Conservation (phyloP, 2,113 vertebrate genomes). For the Ptilorrhoa leucosticta region DNA sequence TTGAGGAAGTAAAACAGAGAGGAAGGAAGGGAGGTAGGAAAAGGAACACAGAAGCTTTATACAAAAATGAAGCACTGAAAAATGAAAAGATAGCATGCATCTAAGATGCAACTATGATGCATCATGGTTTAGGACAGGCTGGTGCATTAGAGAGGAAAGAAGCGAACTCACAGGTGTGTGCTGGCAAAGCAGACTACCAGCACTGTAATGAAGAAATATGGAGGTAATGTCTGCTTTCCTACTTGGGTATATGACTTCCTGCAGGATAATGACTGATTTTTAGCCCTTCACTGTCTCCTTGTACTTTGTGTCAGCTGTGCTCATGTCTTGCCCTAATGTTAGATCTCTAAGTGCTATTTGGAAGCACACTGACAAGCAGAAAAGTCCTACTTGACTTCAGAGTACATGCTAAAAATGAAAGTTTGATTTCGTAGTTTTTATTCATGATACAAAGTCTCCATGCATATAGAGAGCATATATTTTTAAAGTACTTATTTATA, state of each 20-base stretch:
- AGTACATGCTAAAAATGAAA: neutral
- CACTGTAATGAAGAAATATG: neutral
- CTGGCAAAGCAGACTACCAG: neutral
- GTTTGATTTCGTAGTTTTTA: neutral
- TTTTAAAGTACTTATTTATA: neutral
- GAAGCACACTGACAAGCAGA: neutral
- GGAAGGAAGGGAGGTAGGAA: neutral
- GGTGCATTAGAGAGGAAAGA: neutral
- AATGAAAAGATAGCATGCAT: neutral
- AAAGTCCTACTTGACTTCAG: neutral
- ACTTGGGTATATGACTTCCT: neutral
- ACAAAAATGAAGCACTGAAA: neutral
- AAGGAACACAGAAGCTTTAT: neutral
- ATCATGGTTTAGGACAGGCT: neutral
- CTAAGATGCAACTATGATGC: neutral
- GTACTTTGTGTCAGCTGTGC: neutral
- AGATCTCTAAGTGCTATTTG: neutral
- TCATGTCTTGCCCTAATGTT: neutral
- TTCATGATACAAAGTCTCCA: neutral
- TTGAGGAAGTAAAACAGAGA: neutral
- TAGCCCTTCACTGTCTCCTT: neutral
- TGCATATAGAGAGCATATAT: neutral
- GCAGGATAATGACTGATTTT: neutral
- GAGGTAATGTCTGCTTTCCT: neutral
- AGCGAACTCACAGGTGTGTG: neutral